Evolutionary conservation across 2,797 vertebrate genomes (phyloP).

Genomic region (Sternotherus odoratus): DNA sequence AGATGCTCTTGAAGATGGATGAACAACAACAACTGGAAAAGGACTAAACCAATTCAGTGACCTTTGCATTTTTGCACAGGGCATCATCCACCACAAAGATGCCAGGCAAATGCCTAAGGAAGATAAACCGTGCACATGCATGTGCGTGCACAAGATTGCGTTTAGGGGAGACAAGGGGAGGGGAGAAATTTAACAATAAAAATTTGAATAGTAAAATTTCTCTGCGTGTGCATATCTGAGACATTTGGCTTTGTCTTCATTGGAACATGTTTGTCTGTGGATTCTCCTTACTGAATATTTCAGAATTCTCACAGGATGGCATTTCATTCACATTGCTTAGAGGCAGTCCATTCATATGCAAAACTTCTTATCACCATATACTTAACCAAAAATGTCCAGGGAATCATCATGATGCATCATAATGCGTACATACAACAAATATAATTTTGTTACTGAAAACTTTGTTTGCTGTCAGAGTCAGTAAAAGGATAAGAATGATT

Average conservation of each 20-base stretch:
- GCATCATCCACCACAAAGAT: not conserved
- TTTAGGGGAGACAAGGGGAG: too few species aligned
- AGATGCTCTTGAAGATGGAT: not conserved
- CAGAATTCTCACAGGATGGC: not conserved
- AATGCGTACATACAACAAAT: not conserved
- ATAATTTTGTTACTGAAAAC: not conserved
- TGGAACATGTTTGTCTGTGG: not conserved
- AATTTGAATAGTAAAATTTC: not conserved
- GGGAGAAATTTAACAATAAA: not conserved
- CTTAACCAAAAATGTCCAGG: not conserved
- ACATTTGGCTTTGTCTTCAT: not conserved
- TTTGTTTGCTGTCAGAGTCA: not conserved
- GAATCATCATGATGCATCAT: not conserved
- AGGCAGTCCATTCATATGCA: not conserved
- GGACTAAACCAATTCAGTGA: not conserved
- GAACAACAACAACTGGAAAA: not conserved
- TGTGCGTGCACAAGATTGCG: not conserved
- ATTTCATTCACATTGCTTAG: not conserved
- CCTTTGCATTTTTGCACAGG: not conserved
- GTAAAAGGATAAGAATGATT: not conserved
- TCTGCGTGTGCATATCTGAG: not conserved
- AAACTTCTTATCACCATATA: not conserved
- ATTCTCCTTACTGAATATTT: not conserved
- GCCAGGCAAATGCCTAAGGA: not conserved
- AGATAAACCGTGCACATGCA: not conserved